Evolutionary conservation across 2,113 vertebrate species (phyloP), one percentile per base, ranked within the genome.

Genomic region (Gnathonemus longibarbis): DNA sequence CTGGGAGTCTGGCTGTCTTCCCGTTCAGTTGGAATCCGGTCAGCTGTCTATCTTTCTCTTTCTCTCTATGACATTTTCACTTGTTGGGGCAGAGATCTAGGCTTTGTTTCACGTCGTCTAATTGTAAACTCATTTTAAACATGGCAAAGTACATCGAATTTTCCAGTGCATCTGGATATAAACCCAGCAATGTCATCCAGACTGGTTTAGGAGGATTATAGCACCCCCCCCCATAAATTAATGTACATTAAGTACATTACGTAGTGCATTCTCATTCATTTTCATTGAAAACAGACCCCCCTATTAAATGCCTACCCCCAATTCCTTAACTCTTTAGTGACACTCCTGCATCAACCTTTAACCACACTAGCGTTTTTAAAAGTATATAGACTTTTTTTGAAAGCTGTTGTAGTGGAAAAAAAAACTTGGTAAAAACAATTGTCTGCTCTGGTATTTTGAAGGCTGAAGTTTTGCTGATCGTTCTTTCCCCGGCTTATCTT

Each of bases 1-100:
- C 91, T 92, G 87, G 90, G 21, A 56, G 84, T 87, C 91, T 94
- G 93, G 93, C 92, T 88, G 27, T 89, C 80, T 88, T 94, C 94
- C 94, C 95, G 89, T 80, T 91, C 74, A 86, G 89, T 86, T 89
- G 83, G 93, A 94, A 92, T 93, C 92, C 91, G 93, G 92, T 95
- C 93, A 94, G 91, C 91, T 93, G 91, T 48, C 56, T 74, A 10
- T 66, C 58, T 49, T 58, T 17, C 35, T 3, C 87, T 58, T 13
- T 62, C 50, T 62, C 45, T 49, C 62, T 46, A 2, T 80, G 27
- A 35, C 50, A 19, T 50, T 86, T 24, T 87, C 56, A 10, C 84
- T 83, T 70, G 84, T 84, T 31, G 17, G 74, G 31, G 27, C 88
- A 87, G 49, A 74, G 27, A 84, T 46, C 62, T 89, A 42, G 27